Percentiles rank a stretch among this genome's conserved stretches.
These are phyloP conservation scores for Archaeoteleia sp. DNA, from an alignment of 2,888 invertebrate genomes.

Conservation along the genomic window DNA sequence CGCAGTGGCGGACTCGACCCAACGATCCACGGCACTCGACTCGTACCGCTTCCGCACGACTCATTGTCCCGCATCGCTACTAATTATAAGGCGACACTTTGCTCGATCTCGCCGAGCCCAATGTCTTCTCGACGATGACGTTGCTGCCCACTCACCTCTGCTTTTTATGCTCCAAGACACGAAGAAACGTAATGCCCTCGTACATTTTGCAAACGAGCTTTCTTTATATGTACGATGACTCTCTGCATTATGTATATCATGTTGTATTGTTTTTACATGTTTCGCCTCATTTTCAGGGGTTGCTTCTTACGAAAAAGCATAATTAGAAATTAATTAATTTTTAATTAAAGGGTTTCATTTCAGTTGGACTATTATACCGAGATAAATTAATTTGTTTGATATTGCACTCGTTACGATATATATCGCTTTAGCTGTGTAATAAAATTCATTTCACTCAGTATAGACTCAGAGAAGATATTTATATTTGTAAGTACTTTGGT, in stretches of 20 bases:
- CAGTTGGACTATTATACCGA: too few species aligned
- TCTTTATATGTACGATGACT: constrained; percentile 42
- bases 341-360: too few species aligned
- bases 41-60: constrained; percentile 44
- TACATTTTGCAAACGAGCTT: constrained; percentile 33
- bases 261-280: constrained; percentile 23
- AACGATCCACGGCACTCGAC: constrained; percentile 51
- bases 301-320: too few species aligned
- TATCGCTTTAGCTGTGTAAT: too few species aligned
- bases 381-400: too few species aligned
- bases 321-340: too few species aligned
- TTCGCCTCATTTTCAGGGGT: constrained; percentile 26
- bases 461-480: too few species aligned
- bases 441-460: too few species aligned
- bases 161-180: constrained; percentile 47
- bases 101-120: constrained; percentile 38
- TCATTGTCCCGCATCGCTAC: constrained; percentile 58
- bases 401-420: too few species aligned
- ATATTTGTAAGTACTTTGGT: too few species aligned
- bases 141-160: constrained; percentile 42
- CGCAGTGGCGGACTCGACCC: constrained; percentile 44
- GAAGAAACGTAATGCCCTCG: constrained; percentile 47
- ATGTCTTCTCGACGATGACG: constrained; percentile 47
- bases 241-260: constrained; percentile 22
- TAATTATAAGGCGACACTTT: constrained; percentile 64